Percentiles rank a stretch among this genome's conserved stretches.
These are phyloP conservation scores for Melieria crassipennis DNA, from an alignment of 2,888 invertebrate genomes.

Conservation along the genomic window DNA sequence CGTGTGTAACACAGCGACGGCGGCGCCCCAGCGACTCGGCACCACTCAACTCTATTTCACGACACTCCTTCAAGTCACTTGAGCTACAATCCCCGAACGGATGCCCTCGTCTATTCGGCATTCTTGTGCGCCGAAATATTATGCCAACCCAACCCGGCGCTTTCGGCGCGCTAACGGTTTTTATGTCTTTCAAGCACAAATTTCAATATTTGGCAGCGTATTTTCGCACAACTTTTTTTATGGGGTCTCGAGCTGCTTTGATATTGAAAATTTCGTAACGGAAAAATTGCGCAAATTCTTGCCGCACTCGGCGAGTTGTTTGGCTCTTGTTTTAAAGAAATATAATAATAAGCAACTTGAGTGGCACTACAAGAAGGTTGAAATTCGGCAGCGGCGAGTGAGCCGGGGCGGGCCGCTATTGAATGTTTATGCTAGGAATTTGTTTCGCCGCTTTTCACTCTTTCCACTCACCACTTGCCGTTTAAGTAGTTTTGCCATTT, in stretches of 20 bases:
- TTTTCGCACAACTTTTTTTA: not conserved
- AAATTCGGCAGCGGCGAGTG: too few species aligned
- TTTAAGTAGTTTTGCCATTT: conserved; percentile 19
- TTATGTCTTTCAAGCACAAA: not conserved
- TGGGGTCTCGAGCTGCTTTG: not conserved
- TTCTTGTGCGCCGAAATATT: conserved; percentile 15
- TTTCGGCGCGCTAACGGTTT: too few species aligned
- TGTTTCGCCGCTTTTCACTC: not conserved
- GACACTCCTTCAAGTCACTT: too few species aligned
- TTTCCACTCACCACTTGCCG: not conserved
- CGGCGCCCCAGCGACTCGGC: too few species aligned
- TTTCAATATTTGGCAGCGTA: conserved; percentile 7
- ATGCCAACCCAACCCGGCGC: not conserved
- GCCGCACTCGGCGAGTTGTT: not conserved
- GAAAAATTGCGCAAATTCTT: conserved; percentile 16
- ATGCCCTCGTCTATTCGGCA: conserved; percentile 38
- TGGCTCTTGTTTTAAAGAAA: conserved; percentile 33
- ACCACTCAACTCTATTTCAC: too few species aligned
- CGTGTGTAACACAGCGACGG: too few species aligned
- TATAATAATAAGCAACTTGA: conserved; percentile 37
- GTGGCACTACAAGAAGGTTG: not conserved
- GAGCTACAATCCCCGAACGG: conserved; percentile 4
- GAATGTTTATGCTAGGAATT: conserved; percentile 3
- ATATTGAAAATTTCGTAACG: conserved; percentile 19
- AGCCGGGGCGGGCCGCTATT: too few species aligned